Base-by-base conservation (phyloP, 2,888 invertebrate species). In the Mythimna pallens region DNA sequence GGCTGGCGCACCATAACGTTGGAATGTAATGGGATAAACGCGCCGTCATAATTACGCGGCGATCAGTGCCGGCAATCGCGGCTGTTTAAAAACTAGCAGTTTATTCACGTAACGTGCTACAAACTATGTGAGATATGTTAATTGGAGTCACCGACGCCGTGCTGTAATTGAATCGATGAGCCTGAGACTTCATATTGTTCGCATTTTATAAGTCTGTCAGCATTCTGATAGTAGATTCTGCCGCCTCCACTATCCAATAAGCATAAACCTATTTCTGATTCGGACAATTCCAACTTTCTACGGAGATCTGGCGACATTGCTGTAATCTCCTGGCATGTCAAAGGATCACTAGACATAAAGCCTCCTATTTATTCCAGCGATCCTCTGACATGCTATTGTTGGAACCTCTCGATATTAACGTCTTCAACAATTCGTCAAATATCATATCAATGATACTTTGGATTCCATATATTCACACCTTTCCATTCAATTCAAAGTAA, bases 21-120 rank as follows among this genome's bases (percentile, higher is more conserved):
- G 25, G 52, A 52, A 79, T 68, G 57, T 76, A 74, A 79, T 79
- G 59, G 52, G 52, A 61, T 74, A 70, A 71, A 74, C 64, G 66
- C 50, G 52, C 43, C n/a, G 62, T 68, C 50, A 67, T 67, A 68
- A 77, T 79, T 71, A 69, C 73, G 50, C 70, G 7, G 65, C 62
- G 61, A 76, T 70, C 76, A 71, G 54, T 54, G 59, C 58, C 63
- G 57, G 61, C 30, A 71, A 77, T 71, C 71, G 58, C 54, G 8
- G 43, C 7, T 67, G 47, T 64, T 70, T 85, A 75, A 73, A 73
- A 75, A 73, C 64, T 43, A 69, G 20, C 62, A 67, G 68, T 79
- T 82, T 85, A 85, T 75, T 76, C 67, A 58, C 54, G 20, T 59
- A 76, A 68, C 58, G 70, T 64, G 73, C 67, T 67, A 68, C 63